phyloP scores from a whole-genome alignment of 2,113 vertebrate species.

The Isurus oxyrinchus region DNA sequence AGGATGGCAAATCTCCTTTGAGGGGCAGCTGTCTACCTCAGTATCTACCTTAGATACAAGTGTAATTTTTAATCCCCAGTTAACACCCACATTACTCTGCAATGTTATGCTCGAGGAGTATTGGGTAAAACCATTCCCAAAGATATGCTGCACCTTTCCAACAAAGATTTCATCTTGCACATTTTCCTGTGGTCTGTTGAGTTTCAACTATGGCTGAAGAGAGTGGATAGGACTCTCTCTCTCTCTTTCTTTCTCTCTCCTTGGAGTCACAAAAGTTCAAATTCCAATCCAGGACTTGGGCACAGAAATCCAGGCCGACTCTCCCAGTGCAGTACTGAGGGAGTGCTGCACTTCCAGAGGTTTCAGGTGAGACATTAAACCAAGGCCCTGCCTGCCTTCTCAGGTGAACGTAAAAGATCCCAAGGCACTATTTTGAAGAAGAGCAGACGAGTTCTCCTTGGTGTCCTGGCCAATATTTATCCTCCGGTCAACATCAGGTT shows the following conservation, averaged over 20 bases:
- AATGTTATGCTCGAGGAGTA: background rate
- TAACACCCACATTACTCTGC: background rate
- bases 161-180: background rate
- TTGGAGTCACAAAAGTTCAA: background rate
- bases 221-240: too few relatives aligned
- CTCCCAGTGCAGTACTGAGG: too few relatives aligned
- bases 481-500: too few relatives aligned
- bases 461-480: too few relatives aligned
- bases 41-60: background rate
- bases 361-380: too few relatives aligned
- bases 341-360: too few relatives aligned
- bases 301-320: too few relatives aligned
- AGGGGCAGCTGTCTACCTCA: background rate
- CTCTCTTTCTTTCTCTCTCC: background rate
- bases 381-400: too few relatives aligned
- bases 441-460: too few relatives aligned
- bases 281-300: background rate
- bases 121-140: background rate
- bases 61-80: background rate
- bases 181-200: background rate
- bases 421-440: too few relatives aligned
- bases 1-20: background rate
- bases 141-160: background rate
- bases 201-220: background rate
- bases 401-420: too few relatives aligned